Evolutionary conservation across 2,797 vertebrate species (phyloP), one percentile per base, ranked within the genome.

Genomic region (Hybognathus amarus): DNA sequence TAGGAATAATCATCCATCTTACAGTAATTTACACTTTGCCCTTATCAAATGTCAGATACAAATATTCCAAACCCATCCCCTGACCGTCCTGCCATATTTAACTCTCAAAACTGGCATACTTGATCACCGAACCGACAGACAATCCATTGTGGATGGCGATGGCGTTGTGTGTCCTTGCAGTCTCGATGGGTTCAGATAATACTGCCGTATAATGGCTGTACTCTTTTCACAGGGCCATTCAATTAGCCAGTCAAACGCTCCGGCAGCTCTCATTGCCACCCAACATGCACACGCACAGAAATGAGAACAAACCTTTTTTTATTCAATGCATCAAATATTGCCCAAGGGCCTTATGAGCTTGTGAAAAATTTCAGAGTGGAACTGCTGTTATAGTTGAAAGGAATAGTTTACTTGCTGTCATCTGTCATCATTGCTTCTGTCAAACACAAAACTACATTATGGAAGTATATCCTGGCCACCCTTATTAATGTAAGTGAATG

Each of bases 31-130:
- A 67, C 47, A 54, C 4, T 47, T 68, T 45, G 40, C 47, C 36
- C 59, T 66, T 71, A 74, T 79, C 47, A 66, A 70, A 27, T 6
- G 13, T 77, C 68, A 79, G 75, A 15, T 64, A 79, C 50, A 83
- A 67, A 79, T 68, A 68, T 59, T 52, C 30, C n/a, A 63, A 56
- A 40, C 67, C 56, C n/a, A 54, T 2, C 1, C 12, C 20, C 30
- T 42, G 54, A 42, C 69, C 0, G 36, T 67, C 50, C 56, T 36
- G 45, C 20, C 80, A 71, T 86, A 27, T 79, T 79, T 76, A 63
- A 61, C 10, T 6, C 24, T 52, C 36, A 33, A 52, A 79, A 70
- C 42, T n/a, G 27, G 20, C 42, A 36, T 30, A 79, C 69, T 76
- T 74, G 50, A 86, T 86, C 68, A 68, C 22, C 5, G 3, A 59